These are phyloP conservation scores for Echeneis naucrates DNA, from an alignment of 2,797 vertebrate genomes.

Conservation along the genomic window DNA sequence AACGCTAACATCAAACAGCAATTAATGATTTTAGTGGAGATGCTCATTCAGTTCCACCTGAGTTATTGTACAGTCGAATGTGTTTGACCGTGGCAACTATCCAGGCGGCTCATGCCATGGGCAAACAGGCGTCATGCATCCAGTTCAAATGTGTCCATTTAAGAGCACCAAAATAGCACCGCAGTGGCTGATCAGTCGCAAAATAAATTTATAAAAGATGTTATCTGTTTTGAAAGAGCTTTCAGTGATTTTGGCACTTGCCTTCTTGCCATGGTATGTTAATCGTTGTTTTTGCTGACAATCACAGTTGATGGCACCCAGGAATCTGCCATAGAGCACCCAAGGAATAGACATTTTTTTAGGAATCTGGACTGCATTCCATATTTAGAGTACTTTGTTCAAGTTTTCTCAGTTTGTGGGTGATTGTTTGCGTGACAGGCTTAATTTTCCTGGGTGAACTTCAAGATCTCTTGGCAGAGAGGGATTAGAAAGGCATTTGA, in stretches of 20 bases:
- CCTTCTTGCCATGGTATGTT: conserved; percentile 18
- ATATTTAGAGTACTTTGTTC: conserved; percentile 11
- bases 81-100: conserved; percentile 30
- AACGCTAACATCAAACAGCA: conserved; percentile 26
- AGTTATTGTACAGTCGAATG: conserved; percentile 39
- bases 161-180: conserved; percentile 28
- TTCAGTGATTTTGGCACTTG: background rate
- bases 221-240: conserved; percentile 24
- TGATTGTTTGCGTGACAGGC: conserved; percentile 15
- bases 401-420: conserved; percentile 26
- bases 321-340: conserved; percentile 20
- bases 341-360: conserved; percentile 16
- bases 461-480: conserved; percentile 24
- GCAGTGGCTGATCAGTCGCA: conserved; percentile 26
- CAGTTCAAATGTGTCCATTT: conserved; percentile 42
- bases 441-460: conserved; percentile 25
- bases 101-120: conserved; percentile 44
- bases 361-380: conserved; percentile 52
- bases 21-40: conserved; percentile 24
- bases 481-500: conserved; percentile 7
- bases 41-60: conserved; percentile 4
- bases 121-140: conserved; percentile 25
- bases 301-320: conserved; percentile 23
- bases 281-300: conserved; percentile 13
- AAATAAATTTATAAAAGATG: conserved; percentile 37